These are phyloP conservation scores for Achatina immaculata DNA, from an alignment of 1,140 invertebrate genomes.

Conservation along the genomic window DNA sequence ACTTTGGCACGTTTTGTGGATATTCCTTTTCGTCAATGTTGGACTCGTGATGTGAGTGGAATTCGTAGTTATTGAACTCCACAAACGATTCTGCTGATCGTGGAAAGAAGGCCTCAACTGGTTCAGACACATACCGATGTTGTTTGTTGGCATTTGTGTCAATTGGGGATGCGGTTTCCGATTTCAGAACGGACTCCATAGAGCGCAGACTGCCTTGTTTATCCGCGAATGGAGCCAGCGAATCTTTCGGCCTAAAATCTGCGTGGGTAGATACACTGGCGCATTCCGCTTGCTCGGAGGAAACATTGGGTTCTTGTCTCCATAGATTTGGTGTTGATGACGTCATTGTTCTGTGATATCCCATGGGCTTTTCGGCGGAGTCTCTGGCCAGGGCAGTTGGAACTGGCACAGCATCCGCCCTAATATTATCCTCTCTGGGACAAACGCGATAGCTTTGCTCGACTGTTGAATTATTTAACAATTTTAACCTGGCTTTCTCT, in stretches of 20 bases:
- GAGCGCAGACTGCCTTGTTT: background rate
- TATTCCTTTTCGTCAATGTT: background rate
- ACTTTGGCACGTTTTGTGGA: background rate
- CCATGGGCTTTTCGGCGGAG: no score
- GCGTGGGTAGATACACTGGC: background rate
- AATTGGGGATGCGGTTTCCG: background rate
- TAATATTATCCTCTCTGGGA: no score
- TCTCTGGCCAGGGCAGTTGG: no score
- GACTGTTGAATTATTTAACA: no score
- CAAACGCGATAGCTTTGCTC: no score
- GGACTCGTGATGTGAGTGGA: background rate
- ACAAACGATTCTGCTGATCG: no score
- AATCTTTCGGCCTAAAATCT: background rate
- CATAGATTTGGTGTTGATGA: no score
- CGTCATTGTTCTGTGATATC: no score
- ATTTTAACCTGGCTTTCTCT: no score
- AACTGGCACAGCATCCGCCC: no score
- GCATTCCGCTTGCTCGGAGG: background rate
- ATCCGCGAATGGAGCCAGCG: background rate
- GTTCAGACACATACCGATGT: background rate
- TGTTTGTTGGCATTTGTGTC: slow-evolving; percentile 7
- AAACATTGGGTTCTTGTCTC: no score
- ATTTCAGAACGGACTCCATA: background rate
- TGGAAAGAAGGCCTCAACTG: background rate
- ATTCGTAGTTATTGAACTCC: no score